These are phyloP conservation scores for Paracentrotus lividus DNA, from an alignment of 53 echinoderm and acorn worm genomes.

Conservation along the genomic window DNA sequence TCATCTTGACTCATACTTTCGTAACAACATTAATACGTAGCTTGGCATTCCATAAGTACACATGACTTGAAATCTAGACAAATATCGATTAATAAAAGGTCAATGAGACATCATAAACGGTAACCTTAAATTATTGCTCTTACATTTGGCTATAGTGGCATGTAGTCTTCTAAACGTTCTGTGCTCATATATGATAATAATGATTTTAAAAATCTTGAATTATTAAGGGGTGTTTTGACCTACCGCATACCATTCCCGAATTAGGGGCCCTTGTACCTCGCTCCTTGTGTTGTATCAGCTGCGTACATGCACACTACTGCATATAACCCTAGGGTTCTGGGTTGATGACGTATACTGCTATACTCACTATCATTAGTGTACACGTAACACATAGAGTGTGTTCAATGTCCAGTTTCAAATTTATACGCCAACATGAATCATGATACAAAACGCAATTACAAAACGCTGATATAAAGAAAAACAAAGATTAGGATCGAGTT, in stretches of 20 bases:
- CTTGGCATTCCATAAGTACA: not conserved
- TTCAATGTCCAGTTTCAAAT: no score
- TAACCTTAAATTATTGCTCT: not conserved
- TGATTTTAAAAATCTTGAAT: no score
- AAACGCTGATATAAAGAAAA: no score
- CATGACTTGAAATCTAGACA: not conserved
- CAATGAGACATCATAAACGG: not conserved
- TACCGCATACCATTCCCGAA: not conserved
- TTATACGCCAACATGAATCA: no score
- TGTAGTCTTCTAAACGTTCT: not conserved
- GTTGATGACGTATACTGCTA: not conserved
- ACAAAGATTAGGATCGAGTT: no score
- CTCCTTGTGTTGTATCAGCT: slow-evolving; percentile 13
- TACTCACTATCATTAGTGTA: not conserved
- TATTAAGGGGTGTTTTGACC: not conserved
- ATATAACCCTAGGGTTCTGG: not conserved
- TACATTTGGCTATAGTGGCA: no score
- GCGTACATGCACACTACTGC: not conserved
- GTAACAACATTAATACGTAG: no score
- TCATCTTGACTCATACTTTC: no score
- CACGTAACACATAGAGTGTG: not conserved
- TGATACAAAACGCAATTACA: no score
- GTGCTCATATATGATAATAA: no score
- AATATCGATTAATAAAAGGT: not conserved
- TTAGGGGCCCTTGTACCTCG: not conserved